Percentiles rank a stretch among this genome's conserved stretches.
phyloP scores from a whole-genome alignment of 2,797 vertebrate species.

The Huso huso region DNA sequence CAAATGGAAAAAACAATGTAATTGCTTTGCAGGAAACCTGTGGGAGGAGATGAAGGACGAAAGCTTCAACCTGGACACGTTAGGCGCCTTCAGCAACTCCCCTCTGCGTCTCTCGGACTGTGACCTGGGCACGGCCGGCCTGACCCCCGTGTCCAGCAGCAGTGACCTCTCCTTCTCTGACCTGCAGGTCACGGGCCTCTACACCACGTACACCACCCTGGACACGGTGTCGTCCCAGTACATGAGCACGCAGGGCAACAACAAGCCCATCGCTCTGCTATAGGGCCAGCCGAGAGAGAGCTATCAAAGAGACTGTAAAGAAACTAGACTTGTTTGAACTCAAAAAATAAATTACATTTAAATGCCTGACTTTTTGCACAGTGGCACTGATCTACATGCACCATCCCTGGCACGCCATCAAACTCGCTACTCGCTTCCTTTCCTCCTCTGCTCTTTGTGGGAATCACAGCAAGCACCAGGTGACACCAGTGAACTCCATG shows the following conservation, averaged over 20 bases:
- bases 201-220: slow-evolving; percentile 72
- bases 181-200: slow-evolving; percentile 83
- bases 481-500: too few species aligned
- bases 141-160: slow-evolving; percentile 56
- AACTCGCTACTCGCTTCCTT: too few species aligned
- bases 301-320: not conserved
- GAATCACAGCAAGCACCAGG: too few species aligned
- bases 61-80: slow-evolving; percentile 84
- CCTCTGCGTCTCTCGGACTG: slow-evolving; percentile 85
- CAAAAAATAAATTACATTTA: too few species aligned
- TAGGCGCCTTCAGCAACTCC: slow-evolving; percentile 85
- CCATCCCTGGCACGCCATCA: too few species aligned
- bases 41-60: slow-evolving; percentile 98
- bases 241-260: slow-evolving; percentile 66
- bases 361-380: too few species aligned
- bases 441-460: too few species aligned
- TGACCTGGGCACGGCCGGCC: slow-evolving; percentile 65
- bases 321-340: not conserved
- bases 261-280: slow-evolving; percentile 83
- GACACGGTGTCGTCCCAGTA: slow-evolving; percentile 74
- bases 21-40: slow-evolving; percentile 70
- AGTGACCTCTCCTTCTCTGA: slow-evolving; percentile 67
- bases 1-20: too few species aligned
- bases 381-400: too few species aligned
- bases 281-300: slow-evolving; percentile 15